Evolutionary conservation across 2,113 vertebrate genomes (phyloP), one percentile per base, ranked within the genome.

Genomic region (Mobula birostris): DNA sequence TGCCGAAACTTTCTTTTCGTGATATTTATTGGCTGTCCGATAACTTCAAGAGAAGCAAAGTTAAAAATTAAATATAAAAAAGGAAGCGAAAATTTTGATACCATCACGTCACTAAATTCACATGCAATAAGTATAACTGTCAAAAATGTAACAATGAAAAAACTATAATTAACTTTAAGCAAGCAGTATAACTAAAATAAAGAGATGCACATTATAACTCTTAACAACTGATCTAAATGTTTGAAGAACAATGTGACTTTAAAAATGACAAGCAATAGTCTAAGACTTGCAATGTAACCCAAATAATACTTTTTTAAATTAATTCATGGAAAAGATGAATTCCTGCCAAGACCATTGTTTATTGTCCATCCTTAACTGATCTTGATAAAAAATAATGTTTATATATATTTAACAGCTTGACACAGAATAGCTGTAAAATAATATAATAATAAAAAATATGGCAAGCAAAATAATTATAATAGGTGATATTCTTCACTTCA

Each of bases 41-140:
- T 90, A 66, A n/a, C 32, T 90, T 90, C 85, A 66, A 66, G 85
- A 68, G 32, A 61, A 15, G 15, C n/a, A 90, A 87, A 11, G 61
- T 88, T 88, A 15, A 88, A 48, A 88, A 66, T 90, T 66, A 90
- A 90, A 68, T 90, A 66, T 29, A 32, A 90, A 90, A 27, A 88
- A 88, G 6, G 82, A 83, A 66, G 61, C 29, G 48, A 29, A 90
- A 90, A 85, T 14, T 32, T 63, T 90, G 61, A 17, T 32, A 66
- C 36, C 85, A 68, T 66, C 29, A 61, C 85, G 32, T 90, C 61
- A n/a, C 85, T 90, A 66, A 66, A 66, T 90, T 90, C 61, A 66
- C 85, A 66, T 90, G 85, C 85, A 9, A n/a, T 63, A 66, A 66
- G 85, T 88, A 88, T 74, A 74, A 74, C 72, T 74, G 72, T 24